Conservation (phyloP, 2,797 vertebrate genomes). For the Falco cherrug region DNA sequence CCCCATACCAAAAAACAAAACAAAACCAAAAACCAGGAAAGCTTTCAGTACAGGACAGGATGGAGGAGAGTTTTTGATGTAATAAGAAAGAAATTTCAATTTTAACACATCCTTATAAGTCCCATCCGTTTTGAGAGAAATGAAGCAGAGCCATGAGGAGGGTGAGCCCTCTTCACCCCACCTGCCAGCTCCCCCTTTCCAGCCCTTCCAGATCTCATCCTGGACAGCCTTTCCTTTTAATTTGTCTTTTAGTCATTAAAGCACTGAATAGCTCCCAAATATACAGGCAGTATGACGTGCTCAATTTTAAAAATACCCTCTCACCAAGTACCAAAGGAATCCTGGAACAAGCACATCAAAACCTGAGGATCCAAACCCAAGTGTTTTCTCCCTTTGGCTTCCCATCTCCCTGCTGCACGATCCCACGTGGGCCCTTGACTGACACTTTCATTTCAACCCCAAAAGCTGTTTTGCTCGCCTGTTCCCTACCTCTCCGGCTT, state of each 20-base stretch:
- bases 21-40: neutral
- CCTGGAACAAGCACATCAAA: neutral
- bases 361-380: neutral
- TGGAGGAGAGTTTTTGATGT: neutral
- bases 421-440: neutral
- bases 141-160: neutral
- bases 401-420: neutral
- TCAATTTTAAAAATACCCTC: neutral
- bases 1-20: no score
- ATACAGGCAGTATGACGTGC: neutral
- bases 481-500: neutral
- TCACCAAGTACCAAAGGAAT: neutral
- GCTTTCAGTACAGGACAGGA: neutral
- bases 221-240: neutral
- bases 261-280: neutral
- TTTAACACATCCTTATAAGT: neutral
- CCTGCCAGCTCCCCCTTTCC: neutral
- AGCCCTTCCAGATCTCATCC: neutral
- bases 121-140: neutral
- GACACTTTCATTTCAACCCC: neutral
- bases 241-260: neutral
- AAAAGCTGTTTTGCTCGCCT: neutral
- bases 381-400: neutral
- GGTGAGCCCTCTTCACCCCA: fast-evolving
- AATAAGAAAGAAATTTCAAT: neutral